Base-by-base conservation (phyloP, 2,888 invertebrate species). In the Polydrusus pterygomalis region DNA sequence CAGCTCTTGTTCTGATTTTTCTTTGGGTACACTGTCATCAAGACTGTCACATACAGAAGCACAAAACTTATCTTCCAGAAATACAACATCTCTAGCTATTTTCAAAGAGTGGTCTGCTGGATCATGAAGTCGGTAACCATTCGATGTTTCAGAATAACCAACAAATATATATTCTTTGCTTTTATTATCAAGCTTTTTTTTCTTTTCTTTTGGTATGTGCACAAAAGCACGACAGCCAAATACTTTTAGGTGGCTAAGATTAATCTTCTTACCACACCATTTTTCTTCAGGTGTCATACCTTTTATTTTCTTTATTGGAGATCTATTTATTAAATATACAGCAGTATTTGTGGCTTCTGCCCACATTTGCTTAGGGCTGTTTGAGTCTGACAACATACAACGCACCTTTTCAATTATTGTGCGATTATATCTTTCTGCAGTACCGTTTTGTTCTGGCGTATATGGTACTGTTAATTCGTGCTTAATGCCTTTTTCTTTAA, bases 31-130 rank as follows among this genome's bases (percentile, higher is more conserved):
- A n/a, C n/a, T n/a, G n/a, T n/a, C n/a, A n/a, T n/a, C n/a, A n/a
- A n/a, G n/a, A n/a, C n/a, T n/a, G n/a, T n/a, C n/a, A n/a, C n/a
- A n/a, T n/a, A n/a, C n/a, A n/a, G n/a, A n/a, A n/a, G n/a, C n/a
- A n/a, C n/a, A n/a, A n/a, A n/a, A n/a, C n/a, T n/a, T n/a, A n/a
- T 77, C 30, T 78, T 80, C 79, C 13, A 79, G 2, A 74, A 80
- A 78, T 30, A 73, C 64, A 1, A 79, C 79, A 69, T 79, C 70
- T 38, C 80, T 54, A 30, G 74, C 74, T 64, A 79, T 69, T 49
- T 51, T 63, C 1, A 79, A 40, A 9, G 54, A 47, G 13, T 78
- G 73, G 58, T n/a, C 71, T 7, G 13, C 30, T 40, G 77, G 71
- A 56, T 79, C 76, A 10, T 77, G 34, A 10, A 78, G 64, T 65